Conservation (phyloP, 2,888 invertebrate genomes). For the Meghimatium bilineatum region DNA sequence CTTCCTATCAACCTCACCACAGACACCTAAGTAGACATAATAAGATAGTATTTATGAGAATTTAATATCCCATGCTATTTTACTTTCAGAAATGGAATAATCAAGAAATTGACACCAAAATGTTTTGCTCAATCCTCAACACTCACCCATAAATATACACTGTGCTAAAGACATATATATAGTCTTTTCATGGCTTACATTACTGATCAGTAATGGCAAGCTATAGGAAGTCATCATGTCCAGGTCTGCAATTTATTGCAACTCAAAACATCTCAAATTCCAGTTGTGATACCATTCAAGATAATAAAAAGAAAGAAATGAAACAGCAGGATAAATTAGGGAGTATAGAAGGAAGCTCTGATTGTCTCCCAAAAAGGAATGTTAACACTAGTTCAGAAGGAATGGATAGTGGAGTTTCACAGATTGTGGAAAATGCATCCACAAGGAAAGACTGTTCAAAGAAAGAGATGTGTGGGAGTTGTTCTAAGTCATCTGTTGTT, state of each 20-base stretch:
- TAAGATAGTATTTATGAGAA: too few species aligned
- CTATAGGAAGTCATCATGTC: constrained; percentile 11
- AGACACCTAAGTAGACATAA: too few species aligned
- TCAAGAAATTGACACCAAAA: background rate
- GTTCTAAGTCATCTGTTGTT: background rate
- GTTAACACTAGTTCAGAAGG: background rate
- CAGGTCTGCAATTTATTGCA: constrained; percentile 9
- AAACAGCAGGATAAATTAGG: background rate
- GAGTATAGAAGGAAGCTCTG: background rate
- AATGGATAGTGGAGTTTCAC: background rate
- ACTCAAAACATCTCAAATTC: constrained; percentile 5
- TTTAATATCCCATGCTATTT: too few species aligned
- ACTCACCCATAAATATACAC: background rate
- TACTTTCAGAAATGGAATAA: too few species aligned
- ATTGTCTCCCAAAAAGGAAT: background rate
- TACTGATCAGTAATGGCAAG: constrained; percentile 17
- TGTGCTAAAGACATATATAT: background rate
- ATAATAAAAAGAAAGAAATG: constrained; percentile 1
- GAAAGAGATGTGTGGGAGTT: background rate
- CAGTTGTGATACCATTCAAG: background rate
- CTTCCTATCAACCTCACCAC: too few species aligned
- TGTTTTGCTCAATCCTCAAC: background rate
- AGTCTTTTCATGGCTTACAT: background rate
- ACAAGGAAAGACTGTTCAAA: background rate
- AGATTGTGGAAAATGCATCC: background rate